Percentiles rank a stretch among this genome's conserved stretches.
Evolutionary conservation across 2,113 vertebrate species (phyloP).

Genomic region (Grammomys surdaster): DNA sequence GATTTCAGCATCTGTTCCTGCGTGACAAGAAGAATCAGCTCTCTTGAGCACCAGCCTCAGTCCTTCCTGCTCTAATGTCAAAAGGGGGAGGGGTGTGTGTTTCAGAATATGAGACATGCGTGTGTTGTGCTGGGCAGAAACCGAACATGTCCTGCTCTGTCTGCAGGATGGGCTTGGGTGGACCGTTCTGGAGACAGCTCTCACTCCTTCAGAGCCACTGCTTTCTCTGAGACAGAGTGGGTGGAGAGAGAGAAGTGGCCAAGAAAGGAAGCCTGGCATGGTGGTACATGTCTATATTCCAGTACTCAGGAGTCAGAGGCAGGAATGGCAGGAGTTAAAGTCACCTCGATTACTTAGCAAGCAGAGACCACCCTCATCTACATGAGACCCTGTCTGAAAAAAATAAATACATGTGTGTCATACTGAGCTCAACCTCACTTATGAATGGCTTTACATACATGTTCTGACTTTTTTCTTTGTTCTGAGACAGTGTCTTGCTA

Average conservation of each 20-base stretch:
- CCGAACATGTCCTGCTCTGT: not conserved
- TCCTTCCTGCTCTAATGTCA: slow-evolving; percentile 76
- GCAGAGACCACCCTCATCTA: not conserved
- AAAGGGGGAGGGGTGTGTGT: slow-evolving; percentile 62
- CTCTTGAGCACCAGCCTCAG: slow-evolving; percentile 44
- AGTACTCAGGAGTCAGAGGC: not conserved
- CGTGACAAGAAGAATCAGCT: slow-evolving; percentile 74
- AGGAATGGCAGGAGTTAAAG: not conserved
- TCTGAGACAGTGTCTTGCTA: not conserved
- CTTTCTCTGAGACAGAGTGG: slow-evolving; percentile 1
- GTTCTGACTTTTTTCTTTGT: not conserved
- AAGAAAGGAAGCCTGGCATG: not conserved
- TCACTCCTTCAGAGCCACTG: not conserved
- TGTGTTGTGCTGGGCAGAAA: slow-evolving; percentile 18
- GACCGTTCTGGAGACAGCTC: not conserved
- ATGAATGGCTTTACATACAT: not conserved
- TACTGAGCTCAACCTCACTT: not conserved
- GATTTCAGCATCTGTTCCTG: slow-evolving; percentile 70
- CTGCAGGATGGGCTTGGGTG: not conserved
- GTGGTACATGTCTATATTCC: not conserved
- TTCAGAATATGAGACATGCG: not conserved
- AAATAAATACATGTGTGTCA: not conserved
- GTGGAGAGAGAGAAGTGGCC: not conserved
- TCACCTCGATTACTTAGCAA: not conserved
- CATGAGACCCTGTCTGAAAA: not conserved